Base-by-base conservation (phyloP, 2,888 invertebrate genomes). In the Drosophila helvetica region DNA sequence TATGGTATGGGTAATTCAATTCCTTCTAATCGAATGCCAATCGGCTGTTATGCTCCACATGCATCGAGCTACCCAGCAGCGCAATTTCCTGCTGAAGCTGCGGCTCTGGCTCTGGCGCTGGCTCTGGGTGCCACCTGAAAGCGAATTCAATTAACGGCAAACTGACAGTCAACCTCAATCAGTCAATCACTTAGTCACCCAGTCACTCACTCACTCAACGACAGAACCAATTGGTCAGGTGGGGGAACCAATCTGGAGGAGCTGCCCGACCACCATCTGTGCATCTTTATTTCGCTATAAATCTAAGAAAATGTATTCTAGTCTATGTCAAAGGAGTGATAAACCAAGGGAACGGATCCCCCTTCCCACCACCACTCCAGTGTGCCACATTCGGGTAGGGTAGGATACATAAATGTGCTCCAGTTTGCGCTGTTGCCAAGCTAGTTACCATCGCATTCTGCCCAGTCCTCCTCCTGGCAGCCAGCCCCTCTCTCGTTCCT, bases 101-200 rank as follows among this genome's bases (percentile, higher is more conserved):
- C 10, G 30, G 33, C 30, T 15, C 1, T 42, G 25, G 33, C n/a
- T 43, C 30, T 8, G 38, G 18, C 30, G 22, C 52, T 25, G 43
- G 45, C 46, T 45, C 30, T 27, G 19, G 58, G 60, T 59, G 68
- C 62, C 53, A 53, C 54, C 63, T 69, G 65, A 72, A 68, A 54
- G 70, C 66, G 57, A 81, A 81, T 79, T 84, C 82, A 80, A 80
- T 80, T 80, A 84, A 81, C 69, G 64, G 47, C 15, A 58, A 57
- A 67, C 54, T 71, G 77, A 51, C 70, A 62, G 56, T 58, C 61
- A 73, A 56, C 57, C 78, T 64, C 72, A 78, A 77, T 77, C 78
- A 65, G 51, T 77, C 70, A 53, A 52, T 78, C 71, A 68, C 60
- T 46, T 27, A 27, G 55, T 55, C 55, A 55, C 17, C 22, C 54